A percentile compares a stretch with the other conserved stretches of the same genome.
Conservation (phyloP, 1,140 invertebrate species). For the Vanessa tameamea region DNA sequence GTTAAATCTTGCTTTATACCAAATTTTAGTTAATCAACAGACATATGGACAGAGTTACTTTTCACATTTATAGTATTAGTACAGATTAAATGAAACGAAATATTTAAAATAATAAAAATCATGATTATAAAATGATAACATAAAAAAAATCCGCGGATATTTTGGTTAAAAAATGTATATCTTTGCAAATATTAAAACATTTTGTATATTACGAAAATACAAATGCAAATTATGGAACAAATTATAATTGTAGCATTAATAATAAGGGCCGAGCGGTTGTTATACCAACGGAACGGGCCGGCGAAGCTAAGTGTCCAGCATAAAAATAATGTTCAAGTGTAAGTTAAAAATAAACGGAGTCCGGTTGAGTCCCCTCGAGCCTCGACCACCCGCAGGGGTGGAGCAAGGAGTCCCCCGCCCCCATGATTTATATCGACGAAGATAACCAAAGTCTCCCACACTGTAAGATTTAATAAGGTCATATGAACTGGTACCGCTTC, state of each 20-base stretch:
- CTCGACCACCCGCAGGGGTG: neutral
- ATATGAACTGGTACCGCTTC: neutral
- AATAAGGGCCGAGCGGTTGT: neutral
- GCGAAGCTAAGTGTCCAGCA: neutral
- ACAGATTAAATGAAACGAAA: too few relatives aligned
- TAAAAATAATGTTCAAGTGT: constrained; percentile 14
- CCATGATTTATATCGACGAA: constrained; percentile 10
- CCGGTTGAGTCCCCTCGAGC: neutral
- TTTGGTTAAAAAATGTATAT: too few relatives aligned
- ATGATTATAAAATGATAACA: too few relatives aligned
- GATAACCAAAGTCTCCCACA: constrained; percentile 10
- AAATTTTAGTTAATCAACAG: too few relatives aligned
- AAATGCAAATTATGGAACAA: neutral
- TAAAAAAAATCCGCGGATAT: too few relatives aligned
- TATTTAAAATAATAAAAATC: too few relatives aligned
- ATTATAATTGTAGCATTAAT: neutral
- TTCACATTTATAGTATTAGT: too few relatives aligned
- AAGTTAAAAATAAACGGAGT: constrained; percentile 22
- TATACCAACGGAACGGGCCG: neutral
- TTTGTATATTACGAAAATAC: too few relatives aligned
- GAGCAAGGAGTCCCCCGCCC: neutral
- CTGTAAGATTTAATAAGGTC: constrained; percentile 12
- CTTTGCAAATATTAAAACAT: too few relatives aligned
- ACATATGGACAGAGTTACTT: too few relatives aligned
- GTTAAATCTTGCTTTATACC: too few relatives aligned